A percentile compares a stretch with the other conserved stretches of the same genome.
Conservation (phyloP, 2,113 vertebrate species). For the Rhagologus leucostigma region DNA sequence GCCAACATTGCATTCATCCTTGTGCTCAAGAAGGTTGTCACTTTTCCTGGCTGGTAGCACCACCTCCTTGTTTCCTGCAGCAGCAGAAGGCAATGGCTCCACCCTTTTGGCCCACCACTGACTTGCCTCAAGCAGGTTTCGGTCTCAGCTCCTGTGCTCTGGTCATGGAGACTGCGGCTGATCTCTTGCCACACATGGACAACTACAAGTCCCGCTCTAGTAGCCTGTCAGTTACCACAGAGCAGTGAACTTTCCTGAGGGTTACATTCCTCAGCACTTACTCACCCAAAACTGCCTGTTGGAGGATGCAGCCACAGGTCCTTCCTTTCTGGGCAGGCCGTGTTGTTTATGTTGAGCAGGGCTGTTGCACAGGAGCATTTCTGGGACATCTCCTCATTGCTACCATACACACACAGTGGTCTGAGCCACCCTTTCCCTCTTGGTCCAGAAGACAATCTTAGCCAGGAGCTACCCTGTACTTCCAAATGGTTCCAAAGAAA, state of each 20-base stretch:
- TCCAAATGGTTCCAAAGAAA: neutral
- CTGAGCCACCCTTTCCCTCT: neutral
- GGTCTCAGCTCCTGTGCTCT: neutral
- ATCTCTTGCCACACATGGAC: neutral
- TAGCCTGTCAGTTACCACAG: neutral
- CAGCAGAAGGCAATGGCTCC: neutral
- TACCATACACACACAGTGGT: fast-evolving
- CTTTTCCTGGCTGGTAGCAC: neutral
- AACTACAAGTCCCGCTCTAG: neutral
- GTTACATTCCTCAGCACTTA: neutral
- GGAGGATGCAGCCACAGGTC: neutral
- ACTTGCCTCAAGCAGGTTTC: neutral
- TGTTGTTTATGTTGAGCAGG: neutral
- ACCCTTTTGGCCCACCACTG: neutral
- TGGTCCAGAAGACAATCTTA: neutral
- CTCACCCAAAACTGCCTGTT: neutral
- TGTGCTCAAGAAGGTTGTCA: neutral
- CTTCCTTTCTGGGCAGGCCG: neutral
- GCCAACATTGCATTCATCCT: neutral
- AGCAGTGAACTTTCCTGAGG: neutral
- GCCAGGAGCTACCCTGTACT: neutral
- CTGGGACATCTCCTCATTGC: neutral
- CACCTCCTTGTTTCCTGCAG: neutral
- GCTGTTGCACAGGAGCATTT: neutral
- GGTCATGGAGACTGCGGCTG: neutral